These are phyloP conservation scores for Oenanthe melanoleuca DNA, from an alignment of 2,113 vertebrate genomes.

Conservation along the genomic window DNA sequence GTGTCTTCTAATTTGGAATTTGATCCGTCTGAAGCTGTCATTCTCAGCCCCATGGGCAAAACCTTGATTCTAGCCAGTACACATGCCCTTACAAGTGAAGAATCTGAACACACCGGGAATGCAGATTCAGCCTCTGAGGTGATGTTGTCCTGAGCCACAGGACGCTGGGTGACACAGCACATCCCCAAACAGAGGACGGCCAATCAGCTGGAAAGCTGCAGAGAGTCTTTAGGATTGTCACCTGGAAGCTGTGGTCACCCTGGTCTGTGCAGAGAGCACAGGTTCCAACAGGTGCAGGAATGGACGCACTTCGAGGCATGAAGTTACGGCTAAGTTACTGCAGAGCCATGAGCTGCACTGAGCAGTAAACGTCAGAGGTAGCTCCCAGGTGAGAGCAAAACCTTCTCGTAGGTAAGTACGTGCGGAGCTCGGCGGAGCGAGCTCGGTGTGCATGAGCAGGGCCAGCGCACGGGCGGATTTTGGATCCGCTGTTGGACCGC, in stretches of 20 bases:
- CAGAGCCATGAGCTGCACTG: background rate
- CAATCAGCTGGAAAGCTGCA: background rate
- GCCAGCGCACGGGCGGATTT: accelerated
- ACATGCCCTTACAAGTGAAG: slow-evolving; percentile 38
- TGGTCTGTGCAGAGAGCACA: background rate
- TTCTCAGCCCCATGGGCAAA: slow-evolving; percentile 13
- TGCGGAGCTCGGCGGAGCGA: accelerated
- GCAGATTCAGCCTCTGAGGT: background rate
- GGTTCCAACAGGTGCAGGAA: background rate
- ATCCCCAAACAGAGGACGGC: background rate
- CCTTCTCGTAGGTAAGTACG: accelerated
- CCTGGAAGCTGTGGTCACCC: accelerated
- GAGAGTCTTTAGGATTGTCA: background rate
- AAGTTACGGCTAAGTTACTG: background rate
- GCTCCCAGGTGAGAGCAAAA: background rate
- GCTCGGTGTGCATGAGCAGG: accelerated
- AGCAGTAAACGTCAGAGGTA: background rate
- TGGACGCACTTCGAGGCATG: background rate
- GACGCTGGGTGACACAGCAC: background rate
- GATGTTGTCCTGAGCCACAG: accelerated
- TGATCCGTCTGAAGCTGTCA: background rate
- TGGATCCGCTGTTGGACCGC: accelerated
- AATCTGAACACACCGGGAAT: background rate
- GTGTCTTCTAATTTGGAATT: slow-evolving; percentile 43
- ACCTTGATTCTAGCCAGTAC: background rate